phyloP scores from a whole-genome alignment of 2,888 invertebrate genomes.

The Antheraea yamamai region DNA sequence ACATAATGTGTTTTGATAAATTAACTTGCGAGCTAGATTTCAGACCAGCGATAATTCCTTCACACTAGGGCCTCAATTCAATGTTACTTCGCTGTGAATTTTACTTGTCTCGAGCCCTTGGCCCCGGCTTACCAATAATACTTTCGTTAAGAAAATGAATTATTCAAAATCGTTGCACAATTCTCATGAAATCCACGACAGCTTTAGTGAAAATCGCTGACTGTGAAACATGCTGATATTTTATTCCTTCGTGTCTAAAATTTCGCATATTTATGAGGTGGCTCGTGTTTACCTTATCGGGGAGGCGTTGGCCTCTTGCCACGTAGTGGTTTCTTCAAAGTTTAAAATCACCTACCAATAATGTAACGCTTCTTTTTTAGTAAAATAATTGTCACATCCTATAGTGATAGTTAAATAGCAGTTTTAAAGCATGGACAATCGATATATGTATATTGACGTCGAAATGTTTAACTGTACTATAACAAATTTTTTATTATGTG shows the following conservation, averaged over 20 bases:
- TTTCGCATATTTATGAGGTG: constrained; percentile 6
- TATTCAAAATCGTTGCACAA: neutral
- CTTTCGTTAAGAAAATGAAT: neutral
- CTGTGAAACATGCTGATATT: neutral
- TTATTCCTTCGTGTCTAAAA: neutral
- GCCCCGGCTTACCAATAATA: neutral
- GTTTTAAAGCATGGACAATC: no score
- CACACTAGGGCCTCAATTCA: no score
- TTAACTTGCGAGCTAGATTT: no score
- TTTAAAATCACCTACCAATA: neutral
- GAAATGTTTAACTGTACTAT: no score
- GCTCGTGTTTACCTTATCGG: neutral
- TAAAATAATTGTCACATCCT: no score
- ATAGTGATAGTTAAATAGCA: no score
- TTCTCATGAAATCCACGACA: neutral
- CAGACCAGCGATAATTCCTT: no score
- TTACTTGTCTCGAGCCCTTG: no score
- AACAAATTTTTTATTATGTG: no score
- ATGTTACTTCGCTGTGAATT: no score
- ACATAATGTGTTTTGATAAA: no score
- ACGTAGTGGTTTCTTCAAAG: neutral
- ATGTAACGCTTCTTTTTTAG: neutral
- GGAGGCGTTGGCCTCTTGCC: neutral
- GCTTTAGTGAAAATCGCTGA: neutral
- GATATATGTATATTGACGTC: no score